Base-by-base conservation (phyloP, 2,888 invertebrate species). In the Diaprepes abbreviatus region DNA sequence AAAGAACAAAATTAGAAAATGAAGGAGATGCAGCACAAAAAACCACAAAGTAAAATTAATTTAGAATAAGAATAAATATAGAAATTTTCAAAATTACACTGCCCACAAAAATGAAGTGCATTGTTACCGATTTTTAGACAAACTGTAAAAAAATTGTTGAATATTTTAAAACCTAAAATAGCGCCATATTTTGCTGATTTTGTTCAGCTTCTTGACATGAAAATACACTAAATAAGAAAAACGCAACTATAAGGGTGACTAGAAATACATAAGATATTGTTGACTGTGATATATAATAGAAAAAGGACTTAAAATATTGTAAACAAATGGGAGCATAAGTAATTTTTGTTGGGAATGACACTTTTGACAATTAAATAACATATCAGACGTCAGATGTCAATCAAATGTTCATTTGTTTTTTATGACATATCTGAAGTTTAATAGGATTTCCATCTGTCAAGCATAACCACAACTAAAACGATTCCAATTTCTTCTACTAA, bases 231-330 rank as follows among this genome's bases (percentile, higher is more conserved):
- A 24, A 24, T 24, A 36, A 3, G 14, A 9, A 12, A 16, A 50
- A 50, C 21, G 12, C n/a, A 28, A 50, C 48, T 28, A 50, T 24
- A 38, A 50, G 28, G 28, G 28, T 50, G 48, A 50, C 48, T 50
- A 50, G 48, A 50, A 28, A 28, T 9, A 50, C 16, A n/a, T 50
- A 50, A 28, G 28, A 50, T n/a, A 12, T 3, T 28, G 24, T 24
- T 24, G 3, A 4, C 3, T 28, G 28, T 19, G 48, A 28, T 50
- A 50, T 28, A 16, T 16, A 50, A n/a, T 50, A 50, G 14, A 50
- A 50, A 21, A n/a, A 43, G 1, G 5, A 43, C 1, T 5, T 33
- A 6, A 33, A 9, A 6, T 2, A 33, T 10, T 33, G 9, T 9
- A 33, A 10, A 2, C 33, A 9, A 9, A 33, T 9, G 10, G 33